Conservation (phyloP, 2,113 vertebrate genomes). For the Thermophis baileyi region DNA sequence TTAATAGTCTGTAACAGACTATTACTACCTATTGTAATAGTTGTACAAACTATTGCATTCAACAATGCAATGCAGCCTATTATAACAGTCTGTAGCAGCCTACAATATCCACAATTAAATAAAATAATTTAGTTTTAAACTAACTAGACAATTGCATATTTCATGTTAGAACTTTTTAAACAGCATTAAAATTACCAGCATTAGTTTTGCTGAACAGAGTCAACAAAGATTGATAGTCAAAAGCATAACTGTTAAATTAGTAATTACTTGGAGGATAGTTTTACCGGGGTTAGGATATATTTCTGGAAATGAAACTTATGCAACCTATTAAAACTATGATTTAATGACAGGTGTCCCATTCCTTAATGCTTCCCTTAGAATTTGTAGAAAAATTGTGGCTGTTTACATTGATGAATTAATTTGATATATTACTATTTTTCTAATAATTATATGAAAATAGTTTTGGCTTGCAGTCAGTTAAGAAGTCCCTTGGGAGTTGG, state of each 20-base stretch:
- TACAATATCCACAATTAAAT: not conserved
- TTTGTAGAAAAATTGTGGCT: not conserved
- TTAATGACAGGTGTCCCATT: no score
- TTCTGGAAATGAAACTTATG: no score
- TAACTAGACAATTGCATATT: not conserved
- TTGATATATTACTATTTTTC: not conserved
- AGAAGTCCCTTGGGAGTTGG: no score
- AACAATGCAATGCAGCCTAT: not conserved
- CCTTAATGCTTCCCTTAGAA: not conserved
- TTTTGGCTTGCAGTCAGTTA: conserved; percentile 2
- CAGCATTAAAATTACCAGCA: not conserved
- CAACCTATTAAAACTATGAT: no score
- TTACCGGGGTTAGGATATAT: no score
- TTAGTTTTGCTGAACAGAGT: not conserved
- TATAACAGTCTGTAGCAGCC: not conserved
- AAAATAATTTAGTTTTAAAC: not conserved
- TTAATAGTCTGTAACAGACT: no score
- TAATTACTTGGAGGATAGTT: not conserved
- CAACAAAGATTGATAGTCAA: not conserved
- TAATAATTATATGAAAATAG: not conserved
- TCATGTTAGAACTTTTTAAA: not conserved
- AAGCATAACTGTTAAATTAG: not conserved
- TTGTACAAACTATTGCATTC: not conserved
- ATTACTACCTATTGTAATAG: not conserved
- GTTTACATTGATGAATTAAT: not conserved